Percentiles rank a stretch among this genome's conserved stretches.
phyloP scores from a whole-genome alignment of 2,797 vertebrate species.

The Morelia viridis region DNA sequence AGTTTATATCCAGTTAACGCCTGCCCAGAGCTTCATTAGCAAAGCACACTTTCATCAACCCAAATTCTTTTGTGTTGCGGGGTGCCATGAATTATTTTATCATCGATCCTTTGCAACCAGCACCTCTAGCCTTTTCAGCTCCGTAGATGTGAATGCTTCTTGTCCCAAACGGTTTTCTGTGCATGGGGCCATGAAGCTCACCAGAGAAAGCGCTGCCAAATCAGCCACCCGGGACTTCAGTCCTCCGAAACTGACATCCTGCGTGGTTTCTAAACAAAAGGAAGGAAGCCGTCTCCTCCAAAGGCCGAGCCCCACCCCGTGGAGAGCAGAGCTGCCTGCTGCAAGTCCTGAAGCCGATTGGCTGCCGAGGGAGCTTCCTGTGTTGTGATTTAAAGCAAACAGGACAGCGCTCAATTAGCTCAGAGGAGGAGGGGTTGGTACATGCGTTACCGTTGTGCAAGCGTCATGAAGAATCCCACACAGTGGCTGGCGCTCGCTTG shows the following conservation, averaged over 20 bases:
- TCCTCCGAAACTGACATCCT: background rate
- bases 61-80: background rate
- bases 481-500: background rate
- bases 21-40: background rate
- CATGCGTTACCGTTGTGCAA: slow-evolving; percentile 21
- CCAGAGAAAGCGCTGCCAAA: background rate
- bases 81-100: accelerated
- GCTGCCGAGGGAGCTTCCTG: slow-evolving; percentile 75
- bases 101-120: background rate
- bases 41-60: background rate
- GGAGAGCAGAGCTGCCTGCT: slow-evolving; percentile 20
- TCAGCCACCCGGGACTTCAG: background rate
- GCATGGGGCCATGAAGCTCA: accelerated
- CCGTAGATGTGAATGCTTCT: accelerated
- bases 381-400: slow-evolving; percentile 81
- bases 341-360: slow-evolving; percentile 69
- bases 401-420: slow-evolving; percentile 37
- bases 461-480: slow-evolving; percentile 17
- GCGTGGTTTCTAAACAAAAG: slow-evolving; percentile 20
- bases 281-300: slow-evolving; percentile 44
- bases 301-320: slow-evolving; percentile 35
- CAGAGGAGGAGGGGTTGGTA: slow-evolving; percentile 43
- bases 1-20: no score
- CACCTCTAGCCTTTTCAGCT: background rate
- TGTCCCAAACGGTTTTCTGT: background rate